phyloP scores from a whole-genome alignment of 2,888 invertebrate species.

The Noctua pronuba region DNA sequence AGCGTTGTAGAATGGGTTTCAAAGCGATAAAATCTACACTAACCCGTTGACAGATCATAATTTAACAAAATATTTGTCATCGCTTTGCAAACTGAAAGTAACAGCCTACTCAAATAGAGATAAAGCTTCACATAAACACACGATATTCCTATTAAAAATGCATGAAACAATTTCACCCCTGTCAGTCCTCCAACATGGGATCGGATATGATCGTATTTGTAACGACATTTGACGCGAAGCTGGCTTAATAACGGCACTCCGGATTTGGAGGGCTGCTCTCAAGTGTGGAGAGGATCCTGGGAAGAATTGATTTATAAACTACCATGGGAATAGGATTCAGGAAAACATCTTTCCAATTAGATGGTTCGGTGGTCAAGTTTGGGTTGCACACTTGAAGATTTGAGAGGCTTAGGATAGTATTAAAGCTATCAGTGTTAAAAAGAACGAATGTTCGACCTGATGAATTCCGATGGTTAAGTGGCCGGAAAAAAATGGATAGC shows the following conservation, averaged over 20 bases:
- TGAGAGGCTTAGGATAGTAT: neutral
- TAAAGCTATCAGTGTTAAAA: neutral
- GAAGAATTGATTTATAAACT: slow-evolving; percentile 25
- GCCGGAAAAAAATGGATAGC: too few species aligned
- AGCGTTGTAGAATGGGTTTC: neutral
- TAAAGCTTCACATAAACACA: slow-evolving; percentile 17
- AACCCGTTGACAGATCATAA: too few species aligned
- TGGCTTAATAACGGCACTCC: slow-evolving; percentile 35
- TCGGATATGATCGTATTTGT: slow-evolving; percentile 56
- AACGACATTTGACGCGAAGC: slow-evolving; percentile 40
- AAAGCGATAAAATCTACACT: neutral
- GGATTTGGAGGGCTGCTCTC: slow-evolving; percentile 23
- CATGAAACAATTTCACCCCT: slow-evolving; percentile 53
- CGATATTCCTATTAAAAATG: slow-evolving; percentile 40
- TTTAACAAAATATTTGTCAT: too few species aligned
- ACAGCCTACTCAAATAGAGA: slow-evolving; percentile 2
- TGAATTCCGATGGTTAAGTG: neutral
- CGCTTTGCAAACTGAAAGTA: neutral
- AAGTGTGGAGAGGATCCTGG: slow-evolving; percentile 11
- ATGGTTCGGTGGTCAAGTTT: neutral
- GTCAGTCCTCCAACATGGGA: slow-evolving; percentile 45
- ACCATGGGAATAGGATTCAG: neutral
- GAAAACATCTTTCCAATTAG: neutral
- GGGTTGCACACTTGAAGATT: neutral
- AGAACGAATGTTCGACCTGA: neutral